Percentiles rank a stretch among this genome's conserved stretches.
Conservation (phyloP, 2,888 invertebrate species). For the Ferrisia virgata region DNA sequence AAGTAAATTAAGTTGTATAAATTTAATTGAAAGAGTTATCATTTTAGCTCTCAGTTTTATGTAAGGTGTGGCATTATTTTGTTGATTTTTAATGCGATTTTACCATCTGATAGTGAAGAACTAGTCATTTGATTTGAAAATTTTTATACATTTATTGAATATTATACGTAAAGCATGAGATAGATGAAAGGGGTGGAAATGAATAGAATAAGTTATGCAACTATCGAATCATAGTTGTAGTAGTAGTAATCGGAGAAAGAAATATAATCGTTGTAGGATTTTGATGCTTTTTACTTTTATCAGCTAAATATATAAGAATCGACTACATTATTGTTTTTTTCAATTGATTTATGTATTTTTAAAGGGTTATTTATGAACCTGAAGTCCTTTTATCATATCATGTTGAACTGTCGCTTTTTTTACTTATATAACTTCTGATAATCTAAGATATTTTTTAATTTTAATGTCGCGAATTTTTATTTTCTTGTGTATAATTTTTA, state of each 20-base stretch:
- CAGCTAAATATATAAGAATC: background rate
- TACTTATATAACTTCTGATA: background rate
- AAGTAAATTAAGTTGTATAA: background rate
- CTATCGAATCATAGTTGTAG: background rate
- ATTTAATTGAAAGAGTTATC: background rate
- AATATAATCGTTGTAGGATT: background rate
- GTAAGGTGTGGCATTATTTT: background rate
- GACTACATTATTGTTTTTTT: background rate
- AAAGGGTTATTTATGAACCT: background rate
- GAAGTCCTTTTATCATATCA: background rate
- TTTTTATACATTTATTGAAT: background rate
- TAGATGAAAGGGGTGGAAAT: background rate
- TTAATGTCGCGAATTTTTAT: background rate
- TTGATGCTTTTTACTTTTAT: background rate
- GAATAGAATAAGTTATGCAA: background rate
- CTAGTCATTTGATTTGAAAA: background rate
- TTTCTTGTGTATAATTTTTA: background rate
- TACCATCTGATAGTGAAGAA: background rate
- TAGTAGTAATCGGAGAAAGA: background rate
- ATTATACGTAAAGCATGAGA: background rate
- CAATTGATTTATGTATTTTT: background rate
- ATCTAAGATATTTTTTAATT: background rate
- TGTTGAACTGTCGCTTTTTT: background rate
- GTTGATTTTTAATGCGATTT: background rate
- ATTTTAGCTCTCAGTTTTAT: background rate